Percentiles rank a stretch among this genome's conserved stretches.
These are phyloP conservation scores for Xestoiulus laeticollis DNA, from an alignment of 2,888 invertebrate species.

Conservation along the genomic window DNA sequence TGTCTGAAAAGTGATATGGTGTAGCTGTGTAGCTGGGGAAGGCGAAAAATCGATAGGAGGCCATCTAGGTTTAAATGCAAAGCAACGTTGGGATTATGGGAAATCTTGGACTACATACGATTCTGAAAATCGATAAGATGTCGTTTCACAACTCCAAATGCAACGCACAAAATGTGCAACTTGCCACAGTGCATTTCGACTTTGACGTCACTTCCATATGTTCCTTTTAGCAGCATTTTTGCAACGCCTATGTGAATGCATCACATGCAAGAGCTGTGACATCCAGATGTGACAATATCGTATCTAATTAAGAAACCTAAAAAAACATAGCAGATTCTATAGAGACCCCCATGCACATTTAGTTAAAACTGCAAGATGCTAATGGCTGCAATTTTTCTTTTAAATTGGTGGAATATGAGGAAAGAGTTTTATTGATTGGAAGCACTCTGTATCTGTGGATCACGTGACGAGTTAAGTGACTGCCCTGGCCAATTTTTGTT, in stretches of 20 bases:
- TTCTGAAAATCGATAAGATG: slow-evolving; percentile 21
- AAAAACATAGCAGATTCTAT: neutral
- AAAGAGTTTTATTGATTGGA: neutral
- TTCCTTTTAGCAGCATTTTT: neutral
- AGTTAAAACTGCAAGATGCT: neutral
- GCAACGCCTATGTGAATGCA: neutral
- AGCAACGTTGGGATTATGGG: slow-evolving; percentile 39
- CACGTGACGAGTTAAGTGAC: slow-evolving; percentile 29
- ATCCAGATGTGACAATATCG: neutral
- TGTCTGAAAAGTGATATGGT: slow-evolving; percentile 8
- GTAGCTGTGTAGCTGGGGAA: slow-evolving; percentile 17
- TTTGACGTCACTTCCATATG: slow-evolving; percentile 21
- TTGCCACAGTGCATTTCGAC: neutral
- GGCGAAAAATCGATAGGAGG: slow-evolving; percentile 9
- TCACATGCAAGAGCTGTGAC: neutral
- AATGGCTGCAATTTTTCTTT: neutral
- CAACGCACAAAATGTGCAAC: neutral
- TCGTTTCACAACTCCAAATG: neutral
- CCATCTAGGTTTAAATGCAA: slow-evolving; percentile 43
- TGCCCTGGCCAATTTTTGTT: slow-evolving; percentile 23
- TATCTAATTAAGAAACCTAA: neutral
- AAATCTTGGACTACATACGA: neutral
- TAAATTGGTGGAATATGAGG: neutral
- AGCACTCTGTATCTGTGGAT: slow-evolving; percentile 5
- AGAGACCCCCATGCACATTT: neutral